Conservation (phyloP, 2,888 invertebrate genomes). For the Cynaeus angustus region DNA sequence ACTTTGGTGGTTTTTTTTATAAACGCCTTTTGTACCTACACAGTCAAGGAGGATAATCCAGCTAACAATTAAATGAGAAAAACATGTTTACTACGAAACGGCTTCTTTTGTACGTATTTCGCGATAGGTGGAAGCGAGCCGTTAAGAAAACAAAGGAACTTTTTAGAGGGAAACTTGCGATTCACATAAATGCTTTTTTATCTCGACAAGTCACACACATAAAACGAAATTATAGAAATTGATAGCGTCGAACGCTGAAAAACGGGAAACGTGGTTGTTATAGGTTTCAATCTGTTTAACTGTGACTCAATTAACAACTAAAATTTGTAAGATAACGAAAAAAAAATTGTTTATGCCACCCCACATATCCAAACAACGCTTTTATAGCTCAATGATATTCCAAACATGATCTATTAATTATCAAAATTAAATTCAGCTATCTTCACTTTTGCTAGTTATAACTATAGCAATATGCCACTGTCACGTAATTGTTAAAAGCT, state of each 20-base stretch:
- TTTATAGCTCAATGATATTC: too few species aligned
- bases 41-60: constrained; percentile 12
- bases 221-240: constrained; percentile 25
- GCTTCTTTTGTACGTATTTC: constrained; percentile 22
- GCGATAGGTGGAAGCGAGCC: constrained; percentile 28
- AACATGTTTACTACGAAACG: constrained; percentile 15
- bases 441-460: too few species aligned
- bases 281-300: too few species aligned
- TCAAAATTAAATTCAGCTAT: too few species aligned
- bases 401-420: too few species aligned
- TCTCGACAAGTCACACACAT: constrained; percentile 29
- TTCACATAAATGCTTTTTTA: constrained; percentile 38
- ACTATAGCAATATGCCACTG: too few species aligned
- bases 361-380: too few species aligned
- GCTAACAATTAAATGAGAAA: constrained; percentile 29
- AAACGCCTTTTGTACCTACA: constrained; percentile 10
- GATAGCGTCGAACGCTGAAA: not conserved
- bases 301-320: too few species aligned
- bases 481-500: constrained; percentile 9
- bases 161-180: constrained; percentile 7
- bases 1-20: not conserved
- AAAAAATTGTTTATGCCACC: too few species aligned
- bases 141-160: constrained; percentile 32
- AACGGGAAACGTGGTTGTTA: too few species aligned
- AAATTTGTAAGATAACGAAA: too few species aligned